These are phyloP conservation scores for Xestia xanthographa DNA, from an alignment of 2,888 invertebrate genomes.

Conservation along the genomic window DNA sequence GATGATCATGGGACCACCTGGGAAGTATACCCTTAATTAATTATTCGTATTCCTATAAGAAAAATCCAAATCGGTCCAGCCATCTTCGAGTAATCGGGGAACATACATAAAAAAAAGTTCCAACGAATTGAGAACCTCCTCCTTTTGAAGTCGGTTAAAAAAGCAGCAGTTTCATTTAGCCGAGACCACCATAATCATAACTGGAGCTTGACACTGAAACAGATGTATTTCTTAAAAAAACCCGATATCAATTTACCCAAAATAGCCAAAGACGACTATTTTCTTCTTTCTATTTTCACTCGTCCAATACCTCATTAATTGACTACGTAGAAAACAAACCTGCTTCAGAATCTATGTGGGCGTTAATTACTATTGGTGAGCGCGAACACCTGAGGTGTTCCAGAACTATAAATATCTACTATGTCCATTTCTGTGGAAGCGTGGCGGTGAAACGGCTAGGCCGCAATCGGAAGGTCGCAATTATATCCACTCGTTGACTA, in stretches of 20 bases:
- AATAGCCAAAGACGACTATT: conserved; percentile 12
- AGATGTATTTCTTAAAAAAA: background rate
- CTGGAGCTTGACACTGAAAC: too few relatives aligned
- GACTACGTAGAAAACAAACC: conserved; percentile 28
- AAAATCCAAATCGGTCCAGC: too few relatives aligned
- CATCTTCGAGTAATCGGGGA: too few relatives aligned
- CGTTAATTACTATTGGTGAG: conserved; percentile 42
- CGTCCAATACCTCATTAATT: conserved; percentile 21
- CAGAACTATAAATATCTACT: conserved; percentile 64
- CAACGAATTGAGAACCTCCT: too few relatives aligned
- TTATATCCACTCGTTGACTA: conserved; percentile 75
- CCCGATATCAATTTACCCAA: background rate
- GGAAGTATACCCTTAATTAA: too few relatives aligned
- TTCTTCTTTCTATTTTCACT: conserved; percentile 5
- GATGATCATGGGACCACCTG: too few relatives aligned
- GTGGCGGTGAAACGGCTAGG: conserved; percentile 68
- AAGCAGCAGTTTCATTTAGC: too few relatives aligned
- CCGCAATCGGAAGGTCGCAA: conserved; percentile 78
- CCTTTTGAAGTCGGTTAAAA: too few relatives aligned
- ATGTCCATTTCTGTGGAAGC: conserved; percentile 71
- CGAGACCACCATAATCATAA: too few relatives aligned
- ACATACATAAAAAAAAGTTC: too few relatives aligned
- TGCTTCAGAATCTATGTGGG: conserved; percentile 31
- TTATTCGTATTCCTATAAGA: too few relatives aligned
- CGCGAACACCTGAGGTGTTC: conserved; percentile 51